Evolutionary conservation across 1,140 invertebrate genomes (phyloP).

Genomic region (Hyles euphorbiae): DNA sequence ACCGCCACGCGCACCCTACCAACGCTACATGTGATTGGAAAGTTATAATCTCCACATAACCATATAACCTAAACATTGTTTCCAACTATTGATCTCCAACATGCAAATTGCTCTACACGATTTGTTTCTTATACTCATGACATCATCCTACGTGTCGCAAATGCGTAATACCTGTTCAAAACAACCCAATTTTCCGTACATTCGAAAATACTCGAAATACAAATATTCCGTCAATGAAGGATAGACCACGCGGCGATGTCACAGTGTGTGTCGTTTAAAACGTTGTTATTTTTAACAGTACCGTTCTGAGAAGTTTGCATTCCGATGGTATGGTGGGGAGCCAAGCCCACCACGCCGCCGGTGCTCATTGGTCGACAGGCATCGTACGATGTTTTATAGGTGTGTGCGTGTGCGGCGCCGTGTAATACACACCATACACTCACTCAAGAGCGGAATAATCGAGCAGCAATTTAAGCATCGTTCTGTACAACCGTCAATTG

Average conservation of each 20-base stretch:
- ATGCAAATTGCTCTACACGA: too few species aligned
- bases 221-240: too few species aligned
- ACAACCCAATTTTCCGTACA: too few species aligned
- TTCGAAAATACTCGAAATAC: too few species aligned
- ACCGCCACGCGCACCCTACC: background rate
- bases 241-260: too few species aligned
- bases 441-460: constrained; percentile 44
- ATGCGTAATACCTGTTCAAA: too few species aligned
- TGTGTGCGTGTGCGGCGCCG: constrained; percentile 41
- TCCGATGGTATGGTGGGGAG: constrained; percentile 59
- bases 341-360: constrained; percentile 59
- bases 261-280: constrained; percentile 16
- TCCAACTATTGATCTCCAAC: too few species aligned
- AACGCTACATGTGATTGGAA: constrained; percentile 13
- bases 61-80: too few species aligned
- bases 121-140: too few species aligned
- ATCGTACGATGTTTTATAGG: constrained; percentile 63
- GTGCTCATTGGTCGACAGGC: constrained; percentile 45
- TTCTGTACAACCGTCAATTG: constrained; percentile 31
- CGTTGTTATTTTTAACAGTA: constrained; percentile 68
- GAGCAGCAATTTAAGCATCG: constrained; percentile 54
- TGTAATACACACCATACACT: constrained; percentile 37
- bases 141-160: too few species aligned
- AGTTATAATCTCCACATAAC: background rate
- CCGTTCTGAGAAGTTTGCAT: constrained; percentile 59